phyloP scores from a whole-genome alignment of 2,888 invertebrate species.

The Sepioteuthis lessoniana region DNA sequence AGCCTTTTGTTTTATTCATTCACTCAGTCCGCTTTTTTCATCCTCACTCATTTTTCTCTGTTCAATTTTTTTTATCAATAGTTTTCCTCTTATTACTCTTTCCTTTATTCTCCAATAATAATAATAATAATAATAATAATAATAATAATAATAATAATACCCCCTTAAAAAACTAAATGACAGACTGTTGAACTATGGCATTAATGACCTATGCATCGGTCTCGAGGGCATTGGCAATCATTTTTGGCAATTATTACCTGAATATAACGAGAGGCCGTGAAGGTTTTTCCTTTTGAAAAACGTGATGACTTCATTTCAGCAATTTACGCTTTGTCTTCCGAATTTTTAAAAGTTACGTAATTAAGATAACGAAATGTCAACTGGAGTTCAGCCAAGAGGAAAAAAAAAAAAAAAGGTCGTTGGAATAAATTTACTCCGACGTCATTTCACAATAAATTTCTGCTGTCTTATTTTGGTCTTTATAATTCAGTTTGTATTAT shows the following conservation, averaged over 20 bases:
- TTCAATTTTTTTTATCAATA: neutral
- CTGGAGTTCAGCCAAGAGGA: neutral
- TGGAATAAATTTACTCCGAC: neutral
- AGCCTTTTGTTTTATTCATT: neutral
- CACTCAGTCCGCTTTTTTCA: neutral
- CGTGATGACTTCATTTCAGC: neutral
- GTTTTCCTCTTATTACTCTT: neutral
- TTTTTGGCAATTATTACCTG: neutral
- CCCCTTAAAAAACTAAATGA: no score
- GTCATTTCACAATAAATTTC: neutral
- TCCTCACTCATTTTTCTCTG: neutral
- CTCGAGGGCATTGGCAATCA: neutral
- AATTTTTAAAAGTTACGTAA: neutral
- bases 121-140: no score
- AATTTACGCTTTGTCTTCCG: neutral
- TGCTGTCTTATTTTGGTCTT: neutral
- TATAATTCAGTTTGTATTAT: neutral
- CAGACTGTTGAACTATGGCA: neutral
- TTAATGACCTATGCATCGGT: neutral
- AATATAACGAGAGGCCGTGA: neutral
- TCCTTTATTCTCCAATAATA: neutral
- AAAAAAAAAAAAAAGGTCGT: neutral
- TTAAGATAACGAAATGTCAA: neutral
- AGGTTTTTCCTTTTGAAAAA: neutral
- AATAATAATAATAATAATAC: no score